A percentile compares a stretch with the other conserved stretches of the same genome.
Evolutionary conservation across 1,140 invertebrate genomes (phyloP).

Genomic region (Stegodyphus dumicola): DNA sequence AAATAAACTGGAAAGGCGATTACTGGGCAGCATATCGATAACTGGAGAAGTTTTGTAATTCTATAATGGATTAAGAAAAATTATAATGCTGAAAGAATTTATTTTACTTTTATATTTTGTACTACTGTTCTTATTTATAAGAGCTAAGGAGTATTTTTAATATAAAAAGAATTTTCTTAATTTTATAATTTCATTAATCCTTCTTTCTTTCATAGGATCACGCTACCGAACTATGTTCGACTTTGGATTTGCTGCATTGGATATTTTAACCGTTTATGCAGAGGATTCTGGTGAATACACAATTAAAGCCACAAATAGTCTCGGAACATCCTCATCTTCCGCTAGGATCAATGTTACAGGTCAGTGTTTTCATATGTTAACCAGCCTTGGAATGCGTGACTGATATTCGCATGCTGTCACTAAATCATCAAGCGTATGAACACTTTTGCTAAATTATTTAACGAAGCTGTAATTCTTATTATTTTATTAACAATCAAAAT

Average conservation of each 20-base stretch:
- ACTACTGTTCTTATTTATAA: too few species aligned
- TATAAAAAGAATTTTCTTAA: too few species aligned
- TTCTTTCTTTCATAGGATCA: slow-evolving; percentile 66
- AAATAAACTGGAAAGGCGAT: too few species aligned
- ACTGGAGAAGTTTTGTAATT: too few species aligned
- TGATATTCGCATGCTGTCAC: neutral
- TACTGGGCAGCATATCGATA: too few species aligned
- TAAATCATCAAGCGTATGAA: slow-evolving; percentile 44
- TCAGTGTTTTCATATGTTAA: slow-evolving; percentile 71
- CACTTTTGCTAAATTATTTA: neutral
- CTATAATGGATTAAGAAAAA: too few species aligned
- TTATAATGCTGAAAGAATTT: too few species aligned
- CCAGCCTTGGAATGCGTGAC: too few species aligned
- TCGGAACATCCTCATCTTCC: slow-evolving; percentile 81
- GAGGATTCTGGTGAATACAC: slow-evolving; percentile 73
- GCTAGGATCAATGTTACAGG: slow-evolving; percentile 85
- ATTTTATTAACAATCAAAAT: too few species aligned
- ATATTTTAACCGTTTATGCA: slow-evolving; percentile 80
- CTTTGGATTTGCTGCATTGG: slow-evolving; percentile 94
- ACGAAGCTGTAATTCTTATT: neutral
- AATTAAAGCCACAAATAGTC: slow-evolving; percentile 67
- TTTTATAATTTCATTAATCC: too few species aligned
- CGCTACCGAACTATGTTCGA: slow-evolving; percentile 92
- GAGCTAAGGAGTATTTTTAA: too few species aligned
- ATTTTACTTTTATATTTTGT: too few species aligned